Percentiles rank a stretch among this genome's conserved stretches.
Conservation (phyloP, 2,797 vertebrate species). For the Syndactyla subalaris region DNA sequence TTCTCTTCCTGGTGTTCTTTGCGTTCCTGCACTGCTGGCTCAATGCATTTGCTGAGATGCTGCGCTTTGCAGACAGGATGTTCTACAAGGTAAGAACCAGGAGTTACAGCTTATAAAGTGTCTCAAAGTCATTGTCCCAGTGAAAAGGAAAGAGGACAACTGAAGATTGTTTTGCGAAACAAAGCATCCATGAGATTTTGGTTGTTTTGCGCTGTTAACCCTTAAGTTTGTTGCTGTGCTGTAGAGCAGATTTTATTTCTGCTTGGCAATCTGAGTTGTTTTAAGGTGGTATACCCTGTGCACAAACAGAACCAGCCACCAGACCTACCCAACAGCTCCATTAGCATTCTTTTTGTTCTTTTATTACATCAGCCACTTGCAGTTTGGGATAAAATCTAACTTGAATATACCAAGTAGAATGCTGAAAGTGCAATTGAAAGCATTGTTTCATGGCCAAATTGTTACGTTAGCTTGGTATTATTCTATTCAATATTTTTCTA, state of each 20-base stretch:
- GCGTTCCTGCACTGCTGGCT: slow-evolving; percentile 96
- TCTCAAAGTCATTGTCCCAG: not conserved
- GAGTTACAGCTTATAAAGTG: not conserved
- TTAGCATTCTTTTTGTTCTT: not conserved
- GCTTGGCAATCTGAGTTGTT: not conserved
- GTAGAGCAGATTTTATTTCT: not conserved
- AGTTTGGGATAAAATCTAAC: not conserved
- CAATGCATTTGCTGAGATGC: slow-evolving; percentile 97
- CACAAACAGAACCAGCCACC: not conserved
- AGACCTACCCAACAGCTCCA: not conserved
- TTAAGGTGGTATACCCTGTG: not conserved
- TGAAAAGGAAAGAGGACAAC: not conserved
- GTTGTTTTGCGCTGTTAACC: not conserved
- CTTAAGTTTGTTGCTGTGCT: not conserved
- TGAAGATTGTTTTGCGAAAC: not conserved
- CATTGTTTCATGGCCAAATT: not conserved
- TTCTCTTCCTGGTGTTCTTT: slow-evolving; percentile 90
- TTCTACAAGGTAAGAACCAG: slow-evolving; percentile 90
- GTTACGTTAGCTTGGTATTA: not conserved
- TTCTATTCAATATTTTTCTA: not conserved
- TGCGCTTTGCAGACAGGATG: slow-evolving; percentile 95
- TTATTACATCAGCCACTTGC: not conserved
- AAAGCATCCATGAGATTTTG: not conserved
- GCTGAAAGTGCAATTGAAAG: not conserved
- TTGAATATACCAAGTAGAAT: not conserved